Percentiles rank a stretch among this genome's conserved stretches.
These are phyloP conservation scores for Drosophila flavopinicola DNA, from an alignment of 2,888 invertebrate genomes.

Conservation along the genomic window DNA sequence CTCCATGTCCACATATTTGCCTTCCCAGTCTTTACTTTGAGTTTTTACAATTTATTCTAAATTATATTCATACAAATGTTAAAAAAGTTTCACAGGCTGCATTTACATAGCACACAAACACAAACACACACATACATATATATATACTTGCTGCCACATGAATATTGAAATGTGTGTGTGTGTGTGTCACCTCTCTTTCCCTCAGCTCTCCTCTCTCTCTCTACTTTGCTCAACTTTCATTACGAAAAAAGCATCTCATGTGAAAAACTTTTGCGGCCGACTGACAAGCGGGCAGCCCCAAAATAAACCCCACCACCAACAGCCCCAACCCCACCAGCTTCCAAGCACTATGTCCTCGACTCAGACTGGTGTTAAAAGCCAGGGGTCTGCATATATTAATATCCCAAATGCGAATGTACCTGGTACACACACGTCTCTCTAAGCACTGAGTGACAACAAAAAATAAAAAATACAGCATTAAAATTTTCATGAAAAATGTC, in stretches of 20 bases:
- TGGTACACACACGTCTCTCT: slow-evolving; percentile 41
- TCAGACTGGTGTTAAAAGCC: slow-evolving; percentile 69
- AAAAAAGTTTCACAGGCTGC: slow-evolving; percentile 60
- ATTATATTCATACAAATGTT: slow-evolving; percentile 81
- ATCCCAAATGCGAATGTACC: slow-evolving; percentile 67
- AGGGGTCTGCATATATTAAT: slow-evolving; percentile 78
- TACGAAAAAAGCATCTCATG: slow-evolving; percentile 72
- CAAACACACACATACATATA: slow-evolving; percentile 26
- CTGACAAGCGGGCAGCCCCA: slow-evolving; percentile 46
- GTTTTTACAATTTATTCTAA: slow-evolving; percentile 60
- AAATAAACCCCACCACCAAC: background rate
- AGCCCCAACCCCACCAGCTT: background rate
- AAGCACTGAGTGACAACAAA: slow-evolving; percentile 21
- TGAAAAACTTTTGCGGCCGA: slow-evolving; percentile 71
- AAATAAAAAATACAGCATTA: slow-evolving; percentile 56
- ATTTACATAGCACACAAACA: slow-evolving; percentile 59
- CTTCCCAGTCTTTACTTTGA: slow-evolving; percentile 24
- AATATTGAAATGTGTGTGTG: slow-evolving; percentile 1
- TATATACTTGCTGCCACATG: slow-evolving; percentile 15
- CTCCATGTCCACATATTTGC: slow-evolving; percentile 8
- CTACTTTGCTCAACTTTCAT: slow-evolving; percentile 63
- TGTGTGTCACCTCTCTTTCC: background rate
- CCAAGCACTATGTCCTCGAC: slow-evolving; percentile 17
- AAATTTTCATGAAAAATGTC: slow-evolving; percentile 81
- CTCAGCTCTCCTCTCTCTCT: background rate